These are phyloP conservation scores for Pelvicachromis taeniatus DNA, from an alignment of 2,113 vertebrate species.

Conservation along the genomic window DNA sequence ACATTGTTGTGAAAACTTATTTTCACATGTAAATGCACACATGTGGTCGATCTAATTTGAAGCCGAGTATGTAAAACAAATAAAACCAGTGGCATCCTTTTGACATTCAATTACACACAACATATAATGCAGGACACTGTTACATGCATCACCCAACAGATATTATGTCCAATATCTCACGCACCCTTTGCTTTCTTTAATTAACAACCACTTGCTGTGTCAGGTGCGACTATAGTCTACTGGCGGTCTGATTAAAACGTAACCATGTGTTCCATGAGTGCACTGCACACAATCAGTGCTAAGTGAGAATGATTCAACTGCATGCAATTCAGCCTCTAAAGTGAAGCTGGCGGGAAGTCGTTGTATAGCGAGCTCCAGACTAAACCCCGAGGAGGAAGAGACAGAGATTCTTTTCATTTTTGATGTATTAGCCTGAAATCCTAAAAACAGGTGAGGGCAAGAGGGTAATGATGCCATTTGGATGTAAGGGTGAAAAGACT, in stretches of 20 bases:
- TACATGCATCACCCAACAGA: neutral
- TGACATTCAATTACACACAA: neutral
- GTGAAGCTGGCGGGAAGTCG: neutral
- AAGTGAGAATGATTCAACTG: conserved; percentile 55
- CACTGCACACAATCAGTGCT: conserved; percentile 19
- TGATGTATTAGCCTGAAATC: conserved; percentile 21
- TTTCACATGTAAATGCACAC: neutral
- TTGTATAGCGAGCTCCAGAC: neutral
- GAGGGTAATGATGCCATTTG: conserved; percentile 21
- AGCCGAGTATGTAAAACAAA: neutral
- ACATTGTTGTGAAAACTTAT: neutral
- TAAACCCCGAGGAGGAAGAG: neutral
- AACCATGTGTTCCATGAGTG: conserved; percentile 16
- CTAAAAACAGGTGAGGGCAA: conserved; percentile 23
- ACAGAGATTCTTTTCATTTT: neutral
- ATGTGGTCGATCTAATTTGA: neutral
- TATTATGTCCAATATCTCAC: neutral
- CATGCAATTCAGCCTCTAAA: conserved; percentile 18
- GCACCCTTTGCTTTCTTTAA: neutral
- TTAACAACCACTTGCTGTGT: conserved; percentile 4
- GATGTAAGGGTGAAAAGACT: conserved; percentile 17
- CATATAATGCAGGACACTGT: neutral
- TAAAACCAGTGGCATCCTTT: neutral
- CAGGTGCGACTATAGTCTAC: conserved; percentile 15
- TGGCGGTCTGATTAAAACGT: conserved; percentile 45